A percentile compares a stretch with the other conserved stretches of the same genome.
These are phyloP conservation scores for Doryteuthis pealeii DNA, from an alignment of 1,140 invertebrate species.

Conservation along the genomic window DNA sequence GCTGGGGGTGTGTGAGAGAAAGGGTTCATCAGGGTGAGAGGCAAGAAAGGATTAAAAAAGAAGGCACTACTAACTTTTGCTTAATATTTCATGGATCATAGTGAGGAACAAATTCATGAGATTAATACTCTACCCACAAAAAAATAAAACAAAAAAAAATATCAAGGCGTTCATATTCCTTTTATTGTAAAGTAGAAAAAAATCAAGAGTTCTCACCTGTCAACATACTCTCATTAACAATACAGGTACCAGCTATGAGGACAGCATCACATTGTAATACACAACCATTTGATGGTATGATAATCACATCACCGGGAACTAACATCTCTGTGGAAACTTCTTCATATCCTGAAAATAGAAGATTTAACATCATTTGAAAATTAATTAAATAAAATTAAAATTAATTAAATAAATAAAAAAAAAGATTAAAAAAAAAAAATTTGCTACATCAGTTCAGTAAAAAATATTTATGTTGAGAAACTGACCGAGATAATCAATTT, in stretches of 20 bases:
- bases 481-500: no score
- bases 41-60: no score
- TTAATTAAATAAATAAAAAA: no score
- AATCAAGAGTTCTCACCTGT: constrained; percentile 37
- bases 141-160: not conserved
- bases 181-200: not conserved
- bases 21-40: no score
- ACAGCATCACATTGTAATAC: constrained; percentile 54
- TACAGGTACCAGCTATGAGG: constrained; percentile 82
- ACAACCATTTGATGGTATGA: constrained; percentile 70
- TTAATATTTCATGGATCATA: no score
- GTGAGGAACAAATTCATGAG: no score
- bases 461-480: not conserved
- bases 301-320: constrained; percentile 66
- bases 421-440: no score
- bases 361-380: not conserved
- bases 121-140: not conserved
- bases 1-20: no score
- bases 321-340: constrained; percentile 38
- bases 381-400: no score
- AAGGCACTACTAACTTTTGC: no score
- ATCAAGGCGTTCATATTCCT: not conserved
- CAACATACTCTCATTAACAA: constrained; percentile 80
- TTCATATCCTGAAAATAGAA: constrained; percentile 36
- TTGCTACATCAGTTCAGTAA: not conserved